These are phyloP conservation scores for Callyntrura sp. DNA, from an alignment of 2,888 invertebrate genomes.

Conservation along the genomic window DNA sequence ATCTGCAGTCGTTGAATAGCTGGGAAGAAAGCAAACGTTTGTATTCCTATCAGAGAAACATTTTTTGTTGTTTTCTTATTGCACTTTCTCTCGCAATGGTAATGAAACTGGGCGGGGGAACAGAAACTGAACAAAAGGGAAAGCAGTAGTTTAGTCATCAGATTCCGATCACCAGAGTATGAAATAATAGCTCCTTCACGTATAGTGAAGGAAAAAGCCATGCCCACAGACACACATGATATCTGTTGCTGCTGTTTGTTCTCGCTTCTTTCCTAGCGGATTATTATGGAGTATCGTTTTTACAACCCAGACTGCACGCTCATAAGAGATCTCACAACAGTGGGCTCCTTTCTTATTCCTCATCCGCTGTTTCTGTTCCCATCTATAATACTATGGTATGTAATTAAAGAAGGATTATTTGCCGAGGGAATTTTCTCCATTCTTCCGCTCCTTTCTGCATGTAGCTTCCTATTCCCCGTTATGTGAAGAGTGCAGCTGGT, in stretches of 20 bases:
- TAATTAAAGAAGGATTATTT: constrained; percentile 76
- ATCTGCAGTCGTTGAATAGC: too few species aligned
- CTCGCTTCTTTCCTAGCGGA: not conserved
- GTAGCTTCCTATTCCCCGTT: not conserved
- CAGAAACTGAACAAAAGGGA: not conserved
- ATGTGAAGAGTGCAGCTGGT: constrained; percentile 34
- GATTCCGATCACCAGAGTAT: constrained; percentile 33
- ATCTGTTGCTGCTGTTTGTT: constrained; percentile 16
- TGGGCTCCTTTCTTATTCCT: too few species aligned
- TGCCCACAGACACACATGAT: not conserved
- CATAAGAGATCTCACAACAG: not conserved
- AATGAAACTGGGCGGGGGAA: not conserved
- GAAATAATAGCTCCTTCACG: not conserved
- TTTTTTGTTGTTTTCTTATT: not conserved
- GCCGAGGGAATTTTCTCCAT: constrained; percentile 61
- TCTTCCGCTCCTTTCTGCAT: not conserved
- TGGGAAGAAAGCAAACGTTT: too few species aligned
- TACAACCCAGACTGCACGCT: constrained; percentile 2
- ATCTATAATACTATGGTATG: constrained; percentile 42
- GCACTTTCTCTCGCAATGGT: constrained; percentile 5
- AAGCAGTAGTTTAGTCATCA: constrained; percentile 15
- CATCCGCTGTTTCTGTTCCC: not conserved
- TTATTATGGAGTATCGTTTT: constrained; percentile 8
- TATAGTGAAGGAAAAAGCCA: not conserved
- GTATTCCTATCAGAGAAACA: not conserved